phyloP scores from a whole-genome alignment of 2,797 vertebrate species.

The Echeneis naucrates region DNA sequence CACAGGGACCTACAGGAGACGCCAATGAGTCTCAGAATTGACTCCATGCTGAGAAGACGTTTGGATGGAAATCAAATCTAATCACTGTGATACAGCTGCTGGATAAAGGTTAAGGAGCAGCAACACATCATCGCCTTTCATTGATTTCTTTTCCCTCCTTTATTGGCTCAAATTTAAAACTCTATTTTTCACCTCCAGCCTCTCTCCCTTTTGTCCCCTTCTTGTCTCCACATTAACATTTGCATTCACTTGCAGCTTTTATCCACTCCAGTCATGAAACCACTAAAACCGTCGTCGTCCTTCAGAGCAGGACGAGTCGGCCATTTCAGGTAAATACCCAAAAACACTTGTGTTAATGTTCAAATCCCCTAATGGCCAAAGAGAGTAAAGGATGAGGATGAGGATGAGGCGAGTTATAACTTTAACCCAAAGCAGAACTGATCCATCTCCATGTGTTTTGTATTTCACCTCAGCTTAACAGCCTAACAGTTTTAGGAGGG shows the following conservation, averaged over 20 bases:
- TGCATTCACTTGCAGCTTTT: not conserved
- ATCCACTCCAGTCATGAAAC: not conserved
- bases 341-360: not conserved
- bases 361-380: not conserved
- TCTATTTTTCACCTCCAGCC: not conserved
- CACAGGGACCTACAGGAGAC: slow-evolving; percentile 11
- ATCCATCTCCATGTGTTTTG: too few relatives aligned
- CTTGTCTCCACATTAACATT: not conserved
- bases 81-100: slow-evolving; percentile 17
- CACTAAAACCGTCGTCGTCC: not conserved
- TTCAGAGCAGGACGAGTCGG: too few relatives aligned
- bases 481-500: too few relatives aligned
- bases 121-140: slow-evolving; percentile 1
- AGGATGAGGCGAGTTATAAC: not conserved
- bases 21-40: slow-evolving; percentile 15
- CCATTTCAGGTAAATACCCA: not conserved
- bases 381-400: not conserved
- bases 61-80: slow-evolving; percentile 23
- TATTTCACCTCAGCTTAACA: too few relatives aligned
- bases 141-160: not conserved
- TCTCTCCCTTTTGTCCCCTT: not conserved
- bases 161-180: not conserved
- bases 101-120: slow-evolving; percentile 18
- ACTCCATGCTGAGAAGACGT: slow-evolving; percentile 32
- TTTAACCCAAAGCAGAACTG: too few relatives aligned